A percentile compares a stretch with the other conserved stretches of the same genome.
Conservation (phyloP, 2,113 vertebrate genomes). For the Protomyctophum bolini region DNA sequence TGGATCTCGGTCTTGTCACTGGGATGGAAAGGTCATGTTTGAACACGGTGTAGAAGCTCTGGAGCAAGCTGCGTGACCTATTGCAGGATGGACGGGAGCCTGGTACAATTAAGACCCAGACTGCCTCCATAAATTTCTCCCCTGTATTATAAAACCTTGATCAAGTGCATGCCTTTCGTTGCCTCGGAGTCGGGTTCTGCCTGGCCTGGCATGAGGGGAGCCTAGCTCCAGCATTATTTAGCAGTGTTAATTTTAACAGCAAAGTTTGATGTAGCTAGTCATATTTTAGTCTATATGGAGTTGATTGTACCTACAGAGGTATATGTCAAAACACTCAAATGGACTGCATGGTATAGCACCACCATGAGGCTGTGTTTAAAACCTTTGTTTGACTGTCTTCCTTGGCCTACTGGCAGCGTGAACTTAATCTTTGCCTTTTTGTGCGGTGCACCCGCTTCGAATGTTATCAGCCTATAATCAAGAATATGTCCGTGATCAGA, state of each 20-base stretch:
- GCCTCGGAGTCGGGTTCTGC: slow-evolving; percentile 20
- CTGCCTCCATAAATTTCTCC: slow-evolving; percentile 51
- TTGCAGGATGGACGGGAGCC: slow-evolving; percentile 30
- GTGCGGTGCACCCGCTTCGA: no score
- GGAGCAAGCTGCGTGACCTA: slow-evolving; percentile 20
- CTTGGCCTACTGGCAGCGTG: no score
- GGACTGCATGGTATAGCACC: no score
- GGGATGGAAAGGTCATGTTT: background rate
- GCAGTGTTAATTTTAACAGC: background rate
- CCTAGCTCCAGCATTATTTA: background rate
- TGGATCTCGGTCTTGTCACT: background rate
- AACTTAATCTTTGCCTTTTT: no score
- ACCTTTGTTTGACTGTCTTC: no score
- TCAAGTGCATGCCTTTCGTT: slow-evolving; percentile 24
- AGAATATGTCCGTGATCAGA: no score
- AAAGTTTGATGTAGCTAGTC: background rate
- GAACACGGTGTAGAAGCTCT: slow-evolving; percentile 5
- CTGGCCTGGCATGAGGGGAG: no score
- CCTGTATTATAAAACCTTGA: slow-evolving; percentile 25
- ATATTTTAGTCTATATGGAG: background rate
- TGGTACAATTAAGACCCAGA: slow-evolving; percentile 42
- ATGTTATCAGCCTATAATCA: no score
- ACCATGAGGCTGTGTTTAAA: no score
- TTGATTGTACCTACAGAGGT: no score
- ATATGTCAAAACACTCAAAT: no score